Base-by-base conservation (phyloP, 2,113 vertebrate species). In the Bagarius yarrelli region DNA sequence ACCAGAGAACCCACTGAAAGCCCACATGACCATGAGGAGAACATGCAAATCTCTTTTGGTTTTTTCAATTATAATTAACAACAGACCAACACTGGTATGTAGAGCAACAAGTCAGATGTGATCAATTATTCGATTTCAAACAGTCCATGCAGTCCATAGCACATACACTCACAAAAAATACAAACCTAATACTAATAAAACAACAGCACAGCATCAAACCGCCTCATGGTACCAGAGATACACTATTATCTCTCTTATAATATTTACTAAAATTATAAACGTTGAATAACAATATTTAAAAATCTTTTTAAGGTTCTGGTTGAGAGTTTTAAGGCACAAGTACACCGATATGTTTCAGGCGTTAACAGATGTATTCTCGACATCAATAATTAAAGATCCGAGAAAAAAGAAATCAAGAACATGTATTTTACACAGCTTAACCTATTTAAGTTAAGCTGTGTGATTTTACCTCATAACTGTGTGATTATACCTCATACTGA, bases 121-220 rank as follows among this genome's bases (percentile, higher is more conserved):
- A 74, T 4, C 34, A 76, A 56, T 57, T 21, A 61, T 36, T 50
- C 40, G 27, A 79, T 50, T 53, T 44, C 12, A 72, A 74, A 60
- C 59, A 81, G 72, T 66, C 47, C 80, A 81, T 75, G 80, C 61
- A 74, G 12, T 8, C 30, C n/a, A 23, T 74, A 52, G 44, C 83
- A 80, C 83, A 76, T 52, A 79, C 64, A 81, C 64, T 78, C 69
- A 86, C 86, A 81, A 75, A 52, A 36, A 82, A 61, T 44, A 79
- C 89, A 90, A 90, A 89, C 83, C 57, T 44, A 76, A n/a, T n/a
- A n/a, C 53, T 57, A 59, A 81, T 77, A 75, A 81, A 86, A 83
- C 89, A 87, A 89, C 84, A 89, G 82, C 86, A 86, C 84, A 87
- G 78, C 69, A 36, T 80, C 67, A 80, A 83, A 78, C 25, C 8